Evolutionary conservation across 1,140 invertebrate genomes (phyloP).

Genomic region (Drosophila varians): DNA sequence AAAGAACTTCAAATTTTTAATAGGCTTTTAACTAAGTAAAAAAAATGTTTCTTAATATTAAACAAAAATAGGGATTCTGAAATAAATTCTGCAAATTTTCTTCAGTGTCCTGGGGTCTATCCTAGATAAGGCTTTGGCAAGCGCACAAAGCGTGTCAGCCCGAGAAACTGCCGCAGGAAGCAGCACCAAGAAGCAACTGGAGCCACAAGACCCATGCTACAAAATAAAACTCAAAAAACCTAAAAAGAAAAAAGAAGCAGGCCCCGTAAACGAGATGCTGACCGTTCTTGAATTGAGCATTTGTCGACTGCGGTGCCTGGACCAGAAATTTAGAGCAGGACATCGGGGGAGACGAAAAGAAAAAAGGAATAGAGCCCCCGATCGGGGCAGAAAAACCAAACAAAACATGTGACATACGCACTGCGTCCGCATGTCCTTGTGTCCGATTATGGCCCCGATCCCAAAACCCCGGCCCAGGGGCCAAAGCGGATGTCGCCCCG

Average conservation of each 20-base stretch:
- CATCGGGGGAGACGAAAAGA: conserved; percentile 8
- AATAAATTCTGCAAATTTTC: not conserved
- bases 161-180: conserved; percentile 63
- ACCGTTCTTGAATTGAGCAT: conserved; percentile 73
- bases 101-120: not conserved
- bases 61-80: too few species aligned
- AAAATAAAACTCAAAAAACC: conserved; percentile 19
- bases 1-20: too few species aligned
- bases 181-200: conserved; percentile 29
- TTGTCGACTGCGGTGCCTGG: conserved; percentile 56
- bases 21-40: too few species aligned
- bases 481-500: conserved; percentile 35
- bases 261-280: conserved; percentile 18
- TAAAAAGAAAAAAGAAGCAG: conserved; percentile 5
- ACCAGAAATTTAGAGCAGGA: conserved; percentile 62
- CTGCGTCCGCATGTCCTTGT: conserved; percentile 46
- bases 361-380: conserved; percentile 10
- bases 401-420: conserved; percentile 78
- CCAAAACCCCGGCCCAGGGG: conserved; percentile 20
- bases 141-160: conserved; percentile 70
- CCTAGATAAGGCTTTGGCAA: conserved; percentile 47
- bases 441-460: conserved; percentile 50
- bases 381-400: conserved; percentile 35
- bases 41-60: too few species aligned
- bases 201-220: conserved; percentile 13